phyloP scores from a whole-genome alignment of 2,888 invertebrate genomes.

The Rhagium mordax region DNA sequence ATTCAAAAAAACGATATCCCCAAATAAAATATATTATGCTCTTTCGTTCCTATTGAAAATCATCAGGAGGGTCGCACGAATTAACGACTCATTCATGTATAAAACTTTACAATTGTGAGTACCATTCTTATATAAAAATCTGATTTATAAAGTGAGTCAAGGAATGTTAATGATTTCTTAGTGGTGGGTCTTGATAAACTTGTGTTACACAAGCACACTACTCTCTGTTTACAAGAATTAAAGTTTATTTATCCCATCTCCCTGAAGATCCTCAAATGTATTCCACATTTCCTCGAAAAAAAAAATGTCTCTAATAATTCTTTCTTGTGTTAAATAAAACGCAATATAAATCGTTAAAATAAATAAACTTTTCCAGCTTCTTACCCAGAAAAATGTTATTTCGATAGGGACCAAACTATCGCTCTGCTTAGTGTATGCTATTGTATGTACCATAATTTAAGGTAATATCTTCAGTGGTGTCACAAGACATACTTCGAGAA shows the following conservation, averaged over 20 bases:
- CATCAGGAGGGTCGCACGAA: too few species aligned
- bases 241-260: background rate
- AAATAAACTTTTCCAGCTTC: background rate
- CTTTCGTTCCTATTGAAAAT: too few species aligned
- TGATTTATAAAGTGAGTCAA: background rate
- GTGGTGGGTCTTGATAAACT: background rate
- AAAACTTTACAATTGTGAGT: too few species aligned
- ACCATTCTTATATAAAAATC: too few species aligned
- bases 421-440: background rate
- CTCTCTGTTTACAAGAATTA: background rate
- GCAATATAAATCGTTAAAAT: background rate
- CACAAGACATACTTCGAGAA: too few species aligned
- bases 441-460: background rate
- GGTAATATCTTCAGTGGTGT: background rate
- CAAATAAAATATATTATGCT: too few species aligned
- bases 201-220: background rate
- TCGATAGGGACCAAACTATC: background rate
- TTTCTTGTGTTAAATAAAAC: background rate
- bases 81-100: too few species aligned
- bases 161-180: background rate
- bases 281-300: background rate
- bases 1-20: too few species aligned
- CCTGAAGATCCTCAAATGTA: background rate
- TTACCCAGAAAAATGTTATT: background rate
- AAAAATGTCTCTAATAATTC: background rate